Conservation (phyloP, 2,113 vertebrate genomes). For the Catharus bicknelli region DNA sequence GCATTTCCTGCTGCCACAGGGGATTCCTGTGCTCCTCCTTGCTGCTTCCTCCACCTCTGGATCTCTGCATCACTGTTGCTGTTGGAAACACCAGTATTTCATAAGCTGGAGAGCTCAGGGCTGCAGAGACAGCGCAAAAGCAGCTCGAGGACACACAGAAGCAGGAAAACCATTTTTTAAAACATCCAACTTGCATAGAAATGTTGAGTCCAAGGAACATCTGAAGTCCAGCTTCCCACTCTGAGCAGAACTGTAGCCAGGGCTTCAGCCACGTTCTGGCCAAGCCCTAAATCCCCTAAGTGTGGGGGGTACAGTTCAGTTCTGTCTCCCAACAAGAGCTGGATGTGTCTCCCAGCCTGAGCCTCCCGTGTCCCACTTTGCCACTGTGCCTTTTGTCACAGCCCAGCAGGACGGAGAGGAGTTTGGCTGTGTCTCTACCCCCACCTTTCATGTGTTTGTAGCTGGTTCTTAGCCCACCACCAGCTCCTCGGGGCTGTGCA, state of each 20-base stretch:
- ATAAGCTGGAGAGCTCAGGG: background rate
- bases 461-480: background rate
- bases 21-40: background rate
- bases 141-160: background rate
- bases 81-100: conserved; percentile 33
- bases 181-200: background rate
- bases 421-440: background rate
- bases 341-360: background rate
- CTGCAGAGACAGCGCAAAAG: background rate
- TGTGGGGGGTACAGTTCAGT: fast-evolving
- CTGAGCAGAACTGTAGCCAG: background rate
- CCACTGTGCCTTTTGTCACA: background rate
- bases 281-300: background rate
- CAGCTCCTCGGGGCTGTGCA: background rate
- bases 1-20: background rate
- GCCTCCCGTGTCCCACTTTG: background rate
- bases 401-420: fast-evolving
- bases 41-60: background rate
- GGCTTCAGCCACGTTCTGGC: background rate
- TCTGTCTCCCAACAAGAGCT: fast-evolving
- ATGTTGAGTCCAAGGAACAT: background rate
- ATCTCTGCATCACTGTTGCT: conserved; percentile 25
- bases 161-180: background rate
- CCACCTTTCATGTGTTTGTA: fast-evolving
- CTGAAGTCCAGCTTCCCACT: background rate